Conservation (phyloP, 2,113 vertebrate species). For the Rattus norvegicus region GRCr8 NC_086025.1:46514001-46514500, state of each 20-base stretch:
- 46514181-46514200: constrained; percentile 30
- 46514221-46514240: constrained; percentile 37
- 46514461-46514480: no score
- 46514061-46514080: constrained; percentile 5
- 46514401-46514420: no score
- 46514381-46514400: no score
- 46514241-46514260: constrained; percentile 30
- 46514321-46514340: not conserved
- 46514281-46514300: constrained; percentile 53
- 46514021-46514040: constrained; percentile 18
- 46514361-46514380: not conserved
- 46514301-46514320: constrained; percentile 48
- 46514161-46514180: constrained; percentile 35
- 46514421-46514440: no score
- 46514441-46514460: no score
- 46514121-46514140: constrained; percentile 56
- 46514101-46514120: constrained; percentile 10
- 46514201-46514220: constrained; percentile 49
- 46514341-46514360: constrained; percentile 41
- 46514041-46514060: not conserved
- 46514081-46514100: constrained; percentile 25
- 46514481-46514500: no score
- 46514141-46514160: constrained; percentile 38
- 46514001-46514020: constrained; percentile 26
- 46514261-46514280: constrained; percentile 19